Conservation (phyloP, 1,140 invertebrate species). For the Elysia chlorotica region DNA sequence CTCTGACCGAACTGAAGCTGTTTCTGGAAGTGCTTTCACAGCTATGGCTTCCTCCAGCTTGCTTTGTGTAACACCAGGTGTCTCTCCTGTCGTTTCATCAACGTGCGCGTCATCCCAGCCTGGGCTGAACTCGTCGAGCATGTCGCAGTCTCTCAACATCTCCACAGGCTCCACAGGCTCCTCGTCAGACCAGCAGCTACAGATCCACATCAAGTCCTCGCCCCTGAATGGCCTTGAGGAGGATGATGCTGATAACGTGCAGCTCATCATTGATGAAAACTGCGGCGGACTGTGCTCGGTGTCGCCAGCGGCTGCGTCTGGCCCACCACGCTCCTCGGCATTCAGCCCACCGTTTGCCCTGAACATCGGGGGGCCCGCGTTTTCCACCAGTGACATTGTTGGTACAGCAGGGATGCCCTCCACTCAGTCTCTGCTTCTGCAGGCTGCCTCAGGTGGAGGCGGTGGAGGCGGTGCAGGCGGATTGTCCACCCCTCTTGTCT, state of each 20-base stretch:
- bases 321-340: too few relatives aligned
- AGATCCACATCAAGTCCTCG: constrained; percentile 4
- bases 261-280: constrained; percentile 23
- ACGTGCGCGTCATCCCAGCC: too few relatives aligned
- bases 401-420: background rate
- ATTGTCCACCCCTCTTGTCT: constrained; percentile 16
- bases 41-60: too few relatives aligned
- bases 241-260: constrained; percentile 22
- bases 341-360: too few relatives aligned
- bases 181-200: background rate
- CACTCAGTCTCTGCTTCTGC: background rate
- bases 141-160: background rate
- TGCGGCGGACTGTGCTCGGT: constrained; percentile 6
- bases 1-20: too few relatives aligned
- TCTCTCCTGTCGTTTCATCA: too few relatives aligned
- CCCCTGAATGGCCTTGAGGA: constrained; percentile 20
- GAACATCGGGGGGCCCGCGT: background rate
- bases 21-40: too few relatives aligned
- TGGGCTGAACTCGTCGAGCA: too few relatives aligned
- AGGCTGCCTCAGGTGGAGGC: background rate
- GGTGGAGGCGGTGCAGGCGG: background rate
- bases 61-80: too few relatives aligned
- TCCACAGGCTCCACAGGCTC: constrained; percentile 11
- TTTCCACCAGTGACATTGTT: background rate
- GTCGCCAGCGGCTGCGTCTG: constrained; percentile 9